These are phyloP conservation scores for Eupithecia abbreviata DNA, from an alignment of 2,888 invertebrate species.

Conservation along the genomic window DNA sequence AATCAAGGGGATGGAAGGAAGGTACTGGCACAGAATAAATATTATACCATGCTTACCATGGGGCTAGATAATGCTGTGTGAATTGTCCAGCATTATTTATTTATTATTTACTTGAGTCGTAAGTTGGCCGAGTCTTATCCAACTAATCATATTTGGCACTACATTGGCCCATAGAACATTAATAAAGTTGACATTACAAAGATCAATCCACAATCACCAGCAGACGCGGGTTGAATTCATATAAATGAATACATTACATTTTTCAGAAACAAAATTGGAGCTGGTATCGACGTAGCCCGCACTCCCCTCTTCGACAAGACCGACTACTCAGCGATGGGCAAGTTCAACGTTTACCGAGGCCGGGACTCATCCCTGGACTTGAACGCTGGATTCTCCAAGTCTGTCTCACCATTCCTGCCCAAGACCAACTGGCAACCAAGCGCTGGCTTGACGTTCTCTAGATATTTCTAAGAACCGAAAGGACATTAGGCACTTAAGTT, in stretches of 20 bases:
- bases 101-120: too few relatives aligned
- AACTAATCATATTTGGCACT: too few relatives aligned
- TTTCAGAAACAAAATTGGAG: conserved; percentile 55
- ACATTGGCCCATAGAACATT: too few relatives aligned
- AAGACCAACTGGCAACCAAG: conserved; percentile 54
- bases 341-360: conserved; percentile 54
- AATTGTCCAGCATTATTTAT: too few relatives aligned
- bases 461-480: conserved; percentile 47
- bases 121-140: too few relatives aligned
- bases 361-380: conserved; percentile 55
- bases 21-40: too few relatives aligned
- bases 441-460: conserved; percentile 49
- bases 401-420: conserved; percentile 53
- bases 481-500: background rate
- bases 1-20: too few relatives aligned
- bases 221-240: background rate
- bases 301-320: conserved; percentile 56
- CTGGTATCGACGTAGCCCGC: conserved; percentile 50
- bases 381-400: conserved; percentile 56
- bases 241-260: too few relatives aligned
- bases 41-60: too few relatives aligned
- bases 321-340: conserved; percentile 57
- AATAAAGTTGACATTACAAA: too few relatives aligned
- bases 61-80: too few relatives aligned
- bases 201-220: background rate